Evolutionary conservation across 2,797 vertebrate genomes (phyloP).

Genomic region (Tangara arthus): DNA sequence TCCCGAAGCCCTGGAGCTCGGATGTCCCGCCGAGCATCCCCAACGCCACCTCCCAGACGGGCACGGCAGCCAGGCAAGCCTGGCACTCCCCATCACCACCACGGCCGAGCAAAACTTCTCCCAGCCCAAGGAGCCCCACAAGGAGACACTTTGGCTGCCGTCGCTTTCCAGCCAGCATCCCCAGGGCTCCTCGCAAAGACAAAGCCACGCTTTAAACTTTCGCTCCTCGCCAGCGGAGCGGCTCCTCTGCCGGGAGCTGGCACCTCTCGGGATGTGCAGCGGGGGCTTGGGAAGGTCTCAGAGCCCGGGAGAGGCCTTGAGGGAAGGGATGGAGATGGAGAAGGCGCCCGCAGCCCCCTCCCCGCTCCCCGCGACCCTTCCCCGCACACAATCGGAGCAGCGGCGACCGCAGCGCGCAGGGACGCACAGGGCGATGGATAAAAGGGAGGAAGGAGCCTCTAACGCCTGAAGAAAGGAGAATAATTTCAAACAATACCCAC

Average conservation of each 20-base stretch:
- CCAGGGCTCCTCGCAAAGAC: neutral
- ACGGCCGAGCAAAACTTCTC: neutral
- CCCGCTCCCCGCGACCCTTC: conserved; percentile 10
- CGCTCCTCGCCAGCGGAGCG: conserved; percentile 16
- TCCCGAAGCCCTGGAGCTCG: neutral
- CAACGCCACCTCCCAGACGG: neutral
- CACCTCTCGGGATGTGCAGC: conserved; percentile 17
- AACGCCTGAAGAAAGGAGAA: neutral
- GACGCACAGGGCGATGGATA: neutral
- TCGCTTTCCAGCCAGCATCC: neutral
- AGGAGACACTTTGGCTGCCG: neutral
- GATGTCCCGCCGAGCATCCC: neutral
- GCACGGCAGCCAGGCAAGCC: neutral
- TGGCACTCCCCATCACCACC: neutral
- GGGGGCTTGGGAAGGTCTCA: neutral
- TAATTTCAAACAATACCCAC: neutral
- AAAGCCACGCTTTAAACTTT: conserved; percentile 58
- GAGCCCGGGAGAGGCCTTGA: conserved; percentile 47
- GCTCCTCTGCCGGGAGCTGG: neutral
- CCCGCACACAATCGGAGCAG: conserved; percentile 21
- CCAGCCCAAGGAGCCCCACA: neutral
- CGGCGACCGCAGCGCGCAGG: neutral
- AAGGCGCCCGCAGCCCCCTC: conserved; percentile 11
- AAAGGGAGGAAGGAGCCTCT: neutral
- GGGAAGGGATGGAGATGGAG: neutral